phyloP scores from a whole-genome alignment of 2,888 invertebrate species.

The Calliphora vomitoria region DNA sequence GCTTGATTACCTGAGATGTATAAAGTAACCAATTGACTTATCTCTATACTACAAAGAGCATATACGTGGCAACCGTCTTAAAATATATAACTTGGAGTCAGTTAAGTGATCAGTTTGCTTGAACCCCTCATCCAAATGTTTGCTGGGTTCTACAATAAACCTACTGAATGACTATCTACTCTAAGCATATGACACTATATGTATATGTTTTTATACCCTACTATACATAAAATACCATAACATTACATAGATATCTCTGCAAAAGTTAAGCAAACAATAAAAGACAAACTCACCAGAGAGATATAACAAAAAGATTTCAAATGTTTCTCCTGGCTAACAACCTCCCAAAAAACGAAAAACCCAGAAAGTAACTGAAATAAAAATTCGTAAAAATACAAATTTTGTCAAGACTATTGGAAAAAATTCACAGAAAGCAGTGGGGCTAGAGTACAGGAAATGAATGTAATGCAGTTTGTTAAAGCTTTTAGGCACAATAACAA shows the following conservation, averaged over 20 bases:
- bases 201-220: background rate
- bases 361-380: constrained; percentile 11
- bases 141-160: background rate
- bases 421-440: background rate
- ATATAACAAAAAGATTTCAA: constrained; percentile 37
- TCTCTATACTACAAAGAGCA: no score
- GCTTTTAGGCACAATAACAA: constrained; percentile 69
- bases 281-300: constrained; percentile 46
- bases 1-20: no score
- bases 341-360: background rate
- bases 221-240: constrained; percentile 25
- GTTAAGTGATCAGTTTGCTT: no score
- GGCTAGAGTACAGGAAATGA: constrained; percentile 37
- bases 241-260: constrained; percentile 33
- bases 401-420: constrained; percentile 38
- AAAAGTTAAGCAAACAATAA: constrained; percentile 71
- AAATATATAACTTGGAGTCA: no score
- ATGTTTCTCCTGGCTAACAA: constrained; percentile 23
- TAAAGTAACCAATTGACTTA: no score
- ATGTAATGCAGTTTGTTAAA: constrained; percentile 70
- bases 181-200: background rate
- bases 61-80: no score
- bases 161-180: background rate
- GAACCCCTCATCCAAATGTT: no score
- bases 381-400: constrained; percentile 41